Evolutionary conservation across 2,888 invertebrate species (phyloP), one percentile per base, ranked within the genome.

Genomic region (Campaea margaritaria): DNA sequence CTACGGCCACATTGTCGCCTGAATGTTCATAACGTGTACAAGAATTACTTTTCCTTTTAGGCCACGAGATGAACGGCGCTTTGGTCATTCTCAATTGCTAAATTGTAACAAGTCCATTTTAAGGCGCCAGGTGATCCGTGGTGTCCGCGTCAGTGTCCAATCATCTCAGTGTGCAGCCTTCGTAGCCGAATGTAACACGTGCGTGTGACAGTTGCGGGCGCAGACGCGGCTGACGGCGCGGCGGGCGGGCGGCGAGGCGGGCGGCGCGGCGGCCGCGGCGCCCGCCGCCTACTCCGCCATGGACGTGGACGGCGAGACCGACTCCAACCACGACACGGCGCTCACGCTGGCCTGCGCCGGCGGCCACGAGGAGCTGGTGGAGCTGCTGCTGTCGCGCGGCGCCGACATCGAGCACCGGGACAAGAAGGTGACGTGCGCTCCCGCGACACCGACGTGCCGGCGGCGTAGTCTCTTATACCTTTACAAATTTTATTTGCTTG

Each of bases 291-390:
- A 95, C 83, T 95, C 95, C 71, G 95, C 95, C 72, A 96, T 98
- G 93, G 98, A 99, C 86, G 96, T 99, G 68, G 99, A 99, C 91
- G 98, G 98, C 8, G 98, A 98, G 93, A 99, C 99, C 0, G 99
- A 99, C 88, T 98, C 97, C 76, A 99, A 99, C 93, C 98, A 99
- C 89, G 99, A 99, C 91, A 99, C 99, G 4, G 99, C 99, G 54
- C 93, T 99, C 58, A 99, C 99, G 36, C 94, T 99, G 63, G 99
- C 99, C 47, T 99, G 99, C 89, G 98, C 98, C 62, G 99, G 99
- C 65, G 99, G 99, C 0, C 98, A 99, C 84, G 97, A 98, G 81
- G 99, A 99, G 79, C 94, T 99, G 15, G 99, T 99, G 10, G 97
- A 97, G 83, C 93, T 99, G 77, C 93, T 99, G 67, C 94, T 99